Conservation (phyloP, 2,797 vertebrate genomes). For the Amniataba percoides region DNA sequence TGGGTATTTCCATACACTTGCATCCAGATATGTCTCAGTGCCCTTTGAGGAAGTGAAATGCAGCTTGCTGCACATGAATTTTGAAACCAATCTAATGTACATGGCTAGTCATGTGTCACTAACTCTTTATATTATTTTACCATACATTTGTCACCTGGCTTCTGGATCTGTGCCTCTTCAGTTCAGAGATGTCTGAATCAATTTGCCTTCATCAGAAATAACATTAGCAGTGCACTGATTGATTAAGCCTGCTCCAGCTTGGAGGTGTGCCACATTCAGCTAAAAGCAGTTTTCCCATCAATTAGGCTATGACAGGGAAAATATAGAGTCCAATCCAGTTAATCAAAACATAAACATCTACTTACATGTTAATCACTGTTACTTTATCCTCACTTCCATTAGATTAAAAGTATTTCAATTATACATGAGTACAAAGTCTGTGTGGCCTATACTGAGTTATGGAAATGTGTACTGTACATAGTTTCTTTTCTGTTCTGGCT, state of each 20-base stretch:
- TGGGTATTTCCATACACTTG: constrained; percentile 6
- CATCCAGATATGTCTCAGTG: constrained; percentile 10
- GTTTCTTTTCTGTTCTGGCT: too few relatives aligned
- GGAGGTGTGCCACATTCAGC: constrained; percentile 40
- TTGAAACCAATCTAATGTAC: not conserved
- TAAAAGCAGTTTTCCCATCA: constrained; percentile 46
- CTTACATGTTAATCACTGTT: constrained; percentile 51
- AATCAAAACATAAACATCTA: constrained; percentile 58
- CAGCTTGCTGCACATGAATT: not conserved
- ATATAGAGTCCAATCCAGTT: constrained; percentile 46
- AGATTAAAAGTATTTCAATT: constrained; percentile 37
- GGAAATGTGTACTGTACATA: not conserved
- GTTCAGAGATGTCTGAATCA: constrained; percentile 10
- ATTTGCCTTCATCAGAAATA: constrained; percentile 22
- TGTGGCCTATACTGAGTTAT: not conserved
- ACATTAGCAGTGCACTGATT: constrained; percentile 32
- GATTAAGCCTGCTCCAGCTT: constrained; percentile 44
- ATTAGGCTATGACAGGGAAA: constrained; percentile 41
- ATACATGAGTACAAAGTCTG: not conserved
- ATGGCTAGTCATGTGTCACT: constrained; percentile 9
- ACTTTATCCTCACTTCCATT: constrained; percentile 31
- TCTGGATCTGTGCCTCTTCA: constrained; percentile 5
- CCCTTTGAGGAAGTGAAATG: constrained; percentile 7
- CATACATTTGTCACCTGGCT: constrained; percentile 10
- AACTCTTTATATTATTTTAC: constrained; percentile 2